These are phyloP conservation scores for Mastomys natalensis DNA, from an alignment of 2,113 vertebrate species.

Conservation along the genomic window DNA sequence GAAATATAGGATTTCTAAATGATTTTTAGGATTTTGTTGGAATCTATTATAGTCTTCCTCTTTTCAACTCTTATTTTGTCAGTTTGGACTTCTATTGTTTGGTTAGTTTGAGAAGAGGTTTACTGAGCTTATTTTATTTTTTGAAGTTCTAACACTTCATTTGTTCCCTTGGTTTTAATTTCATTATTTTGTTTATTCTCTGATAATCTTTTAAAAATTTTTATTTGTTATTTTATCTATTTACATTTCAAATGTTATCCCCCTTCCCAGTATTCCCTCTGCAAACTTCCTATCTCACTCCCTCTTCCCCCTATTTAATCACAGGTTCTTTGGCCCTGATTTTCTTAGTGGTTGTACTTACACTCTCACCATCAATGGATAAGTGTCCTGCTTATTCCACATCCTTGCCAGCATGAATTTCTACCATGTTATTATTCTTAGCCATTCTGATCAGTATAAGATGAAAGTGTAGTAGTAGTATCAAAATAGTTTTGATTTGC, in stretches of 20 bases:
- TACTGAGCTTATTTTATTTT: background rate
- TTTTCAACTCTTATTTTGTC: background rate
- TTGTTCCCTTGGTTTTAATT: background rate
- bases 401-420: background rate
- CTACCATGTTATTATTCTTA: background rate
- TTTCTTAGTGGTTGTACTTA: background rate
- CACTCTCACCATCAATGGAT: background rate
- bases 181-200: background rate
- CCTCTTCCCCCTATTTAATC: too few relatives aligned
- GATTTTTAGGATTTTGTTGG: background rate
- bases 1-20: background rate
- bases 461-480: background rate
- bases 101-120: background rate
- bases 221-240: background rate
- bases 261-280: too few relatives aligned
- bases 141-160: background rate
- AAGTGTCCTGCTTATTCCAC: background rate
- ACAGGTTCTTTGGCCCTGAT: background rate
- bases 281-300: too few relatives aligned
- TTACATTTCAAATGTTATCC: too few relatives aligned
- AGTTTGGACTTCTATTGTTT: background rate
- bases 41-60: background rate
- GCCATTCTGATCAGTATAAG: background rate
- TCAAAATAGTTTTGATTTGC: background rate
- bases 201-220: background rate